A percentile compares a stretch with the other conserved stretches of the same genome.
Conservation (phyloP, 1,140 invertebrate genomes). For the Drepana arcuata region DNA sequence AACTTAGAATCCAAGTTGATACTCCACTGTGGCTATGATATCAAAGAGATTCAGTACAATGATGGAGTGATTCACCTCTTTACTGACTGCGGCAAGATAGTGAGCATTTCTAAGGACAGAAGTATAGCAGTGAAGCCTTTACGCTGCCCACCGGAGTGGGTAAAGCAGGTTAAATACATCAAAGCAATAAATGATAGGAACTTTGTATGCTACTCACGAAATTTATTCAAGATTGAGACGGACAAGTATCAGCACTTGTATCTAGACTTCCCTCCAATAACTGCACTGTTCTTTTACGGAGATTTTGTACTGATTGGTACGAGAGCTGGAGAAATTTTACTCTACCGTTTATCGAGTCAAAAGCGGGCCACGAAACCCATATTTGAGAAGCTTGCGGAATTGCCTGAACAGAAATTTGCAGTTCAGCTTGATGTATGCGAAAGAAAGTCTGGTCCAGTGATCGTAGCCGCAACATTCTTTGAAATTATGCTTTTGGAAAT, state of each 20-base stretch:
- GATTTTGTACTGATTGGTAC: conserved; percentile 43
- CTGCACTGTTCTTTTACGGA: conserved; percentile 48
- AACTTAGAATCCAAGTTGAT: conserved; percentile 30
- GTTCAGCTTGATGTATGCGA: conserved; percentile 56
- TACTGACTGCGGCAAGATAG: conserved; percentile 44
- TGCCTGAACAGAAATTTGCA: conserved; percentile 45
- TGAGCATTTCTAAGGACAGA: conserved; percentile 29
- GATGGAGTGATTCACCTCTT: conserved; percentile 32
- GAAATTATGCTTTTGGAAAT: conserved; percentile 41
- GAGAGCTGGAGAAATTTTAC: conserved; percentile 30
- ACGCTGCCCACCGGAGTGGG: conserved; percentile 42
- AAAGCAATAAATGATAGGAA: conserved; percentile 39
- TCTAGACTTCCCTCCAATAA: conserved; percentile 46
- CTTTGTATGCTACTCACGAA: conserved; percentile 51
- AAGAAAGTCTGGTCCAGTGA: conserved; percentile 39
- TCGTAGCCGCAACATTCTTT: conserved; percentile 43
- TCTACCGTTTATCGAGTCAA: conserved; percentile 42
- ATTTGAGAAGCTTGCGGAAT: conserved; percentile 35
- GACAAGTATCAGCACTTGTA: conserved; percentile 44
- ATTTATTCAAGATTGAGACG: conserved; percentile 48
- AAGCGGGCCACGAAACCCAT: conserved; percentile 28
- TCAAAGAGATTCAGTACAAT: conserved; percentile 40
- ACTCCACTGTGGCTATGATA: conserved; percentile 37
- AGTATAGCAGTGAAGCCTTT: conserved; percentile 23
- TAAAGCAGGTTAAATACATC: conserved; percentile 48